phyloP scores from a whole-genome alignment of 2,113 vertebrate species.

The Eupsittula cactorum region DNA sequence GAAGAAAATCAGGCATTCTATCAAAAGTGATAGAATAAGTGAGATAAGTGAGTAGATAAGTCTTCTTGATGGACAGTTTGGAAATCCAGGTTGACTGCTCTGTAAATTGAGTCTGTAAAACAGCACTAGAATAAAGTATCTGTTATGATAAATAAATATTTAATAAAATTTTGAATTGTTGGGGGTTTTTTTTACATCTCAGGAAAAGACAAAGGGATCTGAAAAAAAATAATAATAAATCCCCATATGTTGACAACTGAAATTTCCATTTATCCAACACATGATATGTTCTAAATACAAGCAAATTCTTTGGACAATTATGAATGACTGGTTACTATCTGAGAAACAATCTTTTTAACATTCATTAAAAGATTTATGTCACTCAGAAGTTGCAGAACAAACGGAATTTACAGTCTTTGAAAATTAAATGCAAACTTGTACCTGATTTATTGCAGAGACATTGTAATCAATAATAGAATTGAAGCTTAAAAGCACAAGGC shows the following conservation, averaged over 20 bases:
- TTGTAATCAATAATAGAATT: constrained; percentile 58
- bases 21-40: not conserved
- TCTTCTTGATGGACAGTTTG: not conserved
- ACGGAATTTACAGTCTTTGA: constrained; percentile 40
- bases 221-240: not conserved
- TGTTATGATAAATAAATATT: not conserved
- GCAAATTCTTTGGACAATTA: constrained; percentile 19
- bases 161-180: not conserved
- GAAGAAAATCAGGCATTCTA: not conserved
- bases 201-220: not conserved
- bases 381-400: constrained; percentile 43
- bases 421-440: constrained; percentile 52
- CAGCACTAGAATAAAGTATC: not conserved
- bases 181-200: not conserved
- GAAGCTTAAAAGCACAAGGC: constrained; percentile 37
- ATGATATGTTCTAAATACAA: not conserved
- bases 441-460: constrained; percentile 16
- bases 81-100: not conserved
- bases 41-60: not conserved
- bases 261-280: not conserved
- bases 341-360: constrained; percentile 40
- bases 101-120: not conserved
- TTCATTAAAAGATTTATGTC: constrained; percentile 42
- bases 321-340: constrained; percentile 5
- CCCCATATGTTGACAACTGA: not conserved